Conservation (phyloP, 1,140 invertebrate genomes). For the Babylonia areolata region DNA sequence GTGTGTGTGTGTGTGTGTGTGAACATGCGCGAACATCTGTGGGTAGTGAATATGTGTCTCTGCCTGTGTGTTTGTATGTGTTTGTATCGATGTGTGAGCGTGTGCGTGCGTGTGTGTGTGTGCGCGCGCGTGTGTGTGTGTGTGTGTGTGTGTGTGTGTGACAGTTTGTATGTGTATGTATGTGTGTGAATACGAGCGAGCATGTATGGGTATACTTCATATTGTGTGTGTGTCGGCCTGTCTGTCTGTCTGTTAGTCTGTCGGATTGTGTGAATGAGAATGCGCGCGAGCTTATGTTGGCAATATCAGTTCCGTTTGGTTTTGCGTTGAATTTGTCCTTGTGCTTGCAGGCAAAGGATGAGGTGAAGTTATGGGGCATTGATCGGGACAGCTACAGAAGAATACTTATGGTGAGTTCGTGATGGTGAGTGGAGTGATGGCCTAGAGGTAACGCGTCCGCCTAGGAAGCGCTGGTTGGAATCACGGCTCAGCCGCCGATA, state of each 20-base stretch:
- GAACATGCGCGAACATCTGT: neutral
- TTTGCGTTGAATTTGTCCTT: neutral
- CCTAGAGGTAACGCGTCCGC: too few relatives aligned
- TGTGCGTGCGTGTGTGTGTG: neutral
- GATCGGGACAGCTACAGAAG: conserved; percentile 98
- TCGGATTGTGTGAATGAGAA: neutral
- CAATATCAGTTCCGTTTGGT: neutral
- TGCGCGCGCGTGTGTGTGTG: neutral
- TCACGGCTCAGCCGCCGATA: too few relatives aligned
- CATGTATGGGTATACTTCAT: neutral
- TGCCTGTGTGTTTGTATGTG: neutral
- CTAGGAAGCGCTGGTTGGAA: too few relatives aligned
- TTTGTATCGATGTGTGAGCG: neutral
- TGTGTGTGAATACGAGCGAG: neutral
- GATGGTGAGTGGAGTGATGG: too few relatives aligned
- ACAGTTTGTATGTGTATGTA: neutral
- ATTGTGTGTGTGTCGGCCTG: neutral
- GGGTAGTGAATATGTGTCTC: neutral
- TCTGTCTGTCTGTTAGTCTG: neutral
- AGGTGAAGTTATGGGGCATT: conserved; percentile 98
- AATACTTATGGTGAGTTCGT: conserved; percentile 96
- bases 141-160: neutral
- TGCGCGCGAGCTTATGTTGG: neutral
- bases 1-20: neutral
- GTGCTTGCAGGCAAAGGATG: conserved; percentile 90